These are phyloP conservation scores for Parazoanthus darwini DNA, from an alignment of 92 coral and sea anemone genomes.

Conservation along the genomic window DNA sequence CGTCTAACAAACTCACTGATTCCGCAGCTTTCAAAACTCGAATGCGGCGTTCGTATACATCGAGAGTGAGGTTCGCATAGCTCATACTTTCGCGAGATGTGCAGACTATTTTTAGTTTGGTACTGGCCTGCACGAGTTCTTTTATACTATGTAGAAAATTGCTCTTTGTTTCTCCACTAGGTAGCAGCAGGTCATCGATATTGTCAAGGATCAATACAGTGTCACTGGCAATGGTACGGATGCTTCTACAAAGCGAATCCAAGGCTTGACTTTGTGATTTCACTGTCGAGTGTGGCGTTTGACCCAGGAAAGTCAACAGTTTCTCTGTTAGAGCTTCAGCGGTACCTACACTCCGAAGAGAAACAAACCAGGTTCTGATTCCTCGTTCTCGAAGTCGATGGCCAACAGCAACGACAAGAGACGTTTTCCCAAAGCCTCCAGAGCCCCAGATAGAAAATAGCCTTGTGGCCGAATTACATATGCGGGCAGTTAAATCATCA, in stretches of 20 bases:
- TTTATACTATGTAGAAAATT: too few species aligned
- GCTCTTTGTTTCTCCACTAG: too few species aligned
- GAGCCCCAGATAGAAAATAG: too few species aligned
- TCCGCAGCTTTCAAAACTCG: background rate
- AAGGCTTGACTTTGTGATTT: too few species aligned
- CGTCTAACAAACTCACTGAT: background rate
- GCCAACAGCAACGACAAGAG: background rate
- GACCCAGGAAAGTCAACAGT: background rate
- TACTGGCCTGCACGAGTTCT: background rate
- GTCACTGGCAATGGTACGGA: background rate
- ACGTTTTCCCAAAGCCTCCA: too few species aligned
- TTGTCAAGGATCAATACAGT: background rate
- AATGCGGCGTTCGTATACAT: background rate
- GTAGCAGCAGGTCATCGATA: background rate
- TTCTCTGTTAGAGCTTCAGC: background rate
- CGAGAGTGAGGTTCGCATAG: background rate
- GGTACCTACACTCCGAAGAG: background rate
- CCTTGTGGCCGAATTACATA: background rate
- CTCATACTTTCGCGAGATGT: background rate
- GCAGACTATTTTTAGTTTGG: background rate
- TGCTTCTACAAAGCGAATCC: background rate
- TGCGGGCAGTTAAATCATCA: background rate
- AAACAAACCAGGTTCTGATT: slow-evolving; percentile 13
- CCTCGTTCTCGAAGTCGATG: slow-evolving; percentile 8
- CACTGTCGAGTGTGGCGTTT: background rate